These are phyloP conservation scores for Clivina fossor DNA, from an alignment of 2,888 invertebrate species.

Conservation along the genomic window DNA sequence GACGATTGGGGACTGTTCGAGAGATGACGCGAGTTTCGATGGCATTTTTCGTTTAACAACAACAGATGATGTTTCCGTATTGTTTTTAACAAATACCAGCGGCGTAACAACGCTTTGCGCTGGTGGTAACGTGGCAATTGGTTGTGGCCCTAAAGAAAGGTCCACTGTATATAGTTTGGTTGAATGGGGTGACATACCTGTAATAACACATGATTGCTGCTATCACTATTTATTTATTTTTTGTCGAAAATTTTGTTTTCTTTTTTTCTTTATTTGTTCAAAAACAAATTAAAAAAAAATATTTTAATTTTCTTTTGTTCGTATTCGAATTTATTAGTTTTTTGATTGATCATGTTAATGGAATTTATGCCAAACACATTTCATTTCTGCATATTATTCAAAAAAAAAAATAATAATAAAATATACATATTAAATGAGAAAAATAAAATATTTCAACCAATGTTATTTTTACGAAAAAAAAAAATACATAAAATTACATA, in stretches of 20 bases:
- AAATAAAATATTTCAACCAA: constrained; percentile 18
- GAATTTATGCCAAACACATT: constrained; percentile 35
- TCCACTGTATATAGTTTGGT: constrained; percentile 33
- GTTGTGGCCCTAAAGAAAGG: constrained; percentile 31
- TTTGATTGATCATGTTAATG: constrained; percentile 23
- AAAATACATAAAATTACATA: constrained; percentile 4
- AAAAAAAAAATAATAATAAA: too few relatives aligned
- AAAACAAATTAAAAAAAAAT: constrained; percentile 9
- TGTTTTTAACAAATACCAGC: constrained; percentile 20
- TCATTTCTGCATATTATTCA: constrained; percentile 35
- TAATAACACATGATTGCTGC: constrained; percentile 34
- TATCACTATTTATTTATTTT: constrained; percentile 24
- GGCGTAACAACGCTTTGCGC: constrained; percentile 13
- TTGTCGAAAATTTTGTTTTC: too few relatives aligned
- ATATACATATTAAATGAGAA: not conserved
- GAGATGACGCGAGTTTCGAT: constrained; percentile 7
- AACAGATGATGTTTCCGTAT: constrained; percentile 6
- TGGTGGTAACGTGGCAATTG: constrained; percentile 28
- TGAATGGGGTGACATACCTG: constrained; percentile 34
- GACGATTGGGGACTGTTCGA: constrained; percentile 23
- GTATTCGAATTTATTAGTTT: constrained; percentile 8
- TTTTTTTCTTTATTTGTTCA: too few relatives aligned
- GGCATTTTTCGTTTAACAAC: constrained; percentile 19
- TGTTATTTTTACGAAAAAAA: constrained; percentile 9
- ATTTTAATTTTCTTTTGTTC: constrained; percentile 14